Base-by-base conservation (phyloP, 1,140 invertebrate species). In the Aradophagus sp. region DNA sequence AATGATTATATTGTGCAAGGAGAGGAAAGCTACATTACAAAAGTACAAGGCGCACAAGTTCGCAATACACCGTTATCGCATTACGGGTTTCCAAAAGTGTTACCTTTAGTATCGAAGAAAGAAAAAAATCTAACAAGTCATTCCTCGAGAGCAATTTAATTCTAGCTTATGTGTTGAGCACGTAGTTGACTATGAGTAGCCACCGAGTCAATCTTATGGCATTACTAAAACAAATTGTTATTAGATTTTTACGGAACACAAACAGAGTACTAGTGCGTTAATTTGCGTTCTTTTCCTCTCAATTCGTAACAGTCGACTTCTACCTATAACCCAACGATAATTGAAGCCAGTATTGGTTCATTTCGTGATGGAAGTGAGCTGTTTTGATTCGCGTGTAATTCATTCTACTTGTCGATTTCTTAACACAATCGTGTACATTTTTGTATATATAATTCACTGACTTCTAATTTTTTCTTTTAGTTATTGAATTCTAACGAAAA, bases 41-140 rank as follows among this genome's bases (percentile, higher is more conserved):
- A 65, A 72, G 61, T 66, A 72, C 48, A 72, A 72, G 68, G 61
- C 61, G 68, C 68, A 72, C 61, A 72, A 72, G 68, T 72, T 66
- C 68, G 61, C 68, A 65, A 72, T 72, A 65, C 41, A 59, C 48
- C 48, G 48, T 56, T 65, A 29, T 47, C 42, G 55, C 61, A 47
- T 50, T 61, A 72, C 55, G 55, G 55, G 61, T 72, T 61, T 61
- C 19, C 35, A 72, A 39, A 61, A 55, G 56, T 72, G 61, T 66
- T 66, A 66, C 38, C 61, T 61, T 59, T 61, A 66, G 41, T 61
- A 61, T 41, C n/a, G 56, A 58, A 62, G 10, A 29, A 29, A 10
- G 27, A 29, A 29, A 29, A 5, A n/a, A n/a, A n/a, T n/a, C n/a
- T n/a, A n/a, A n/a, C n/a, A 44, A 47, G 34, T 48, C 48, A 65